Evolutionary conservation across 2,888 invertebrate species (phyloP).

Genomic region (Eristalinus aeneus): DNA sequence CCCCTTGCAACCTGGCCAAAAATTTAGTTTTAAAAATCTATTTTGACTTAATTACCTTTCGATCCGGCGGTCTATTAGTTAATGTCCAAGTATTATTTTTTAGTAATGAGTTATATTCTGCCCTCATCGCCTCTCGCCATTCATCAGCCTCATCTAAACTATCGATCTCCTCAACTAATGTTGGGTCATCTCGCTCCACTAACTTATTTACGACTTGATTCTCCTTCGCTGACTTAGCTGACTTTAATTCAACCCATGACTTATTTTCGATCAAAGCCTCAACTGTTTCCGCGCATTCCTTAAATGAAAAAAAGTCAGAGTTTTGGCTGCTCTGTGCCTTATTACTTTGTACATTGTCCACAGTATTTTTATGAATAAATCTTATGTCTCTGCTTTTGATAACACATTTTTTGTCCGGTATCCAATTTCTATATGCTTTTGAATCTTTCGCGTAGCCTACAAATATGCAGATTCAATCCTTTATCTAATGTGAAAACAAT

Average conservation of each 20-base stretch:
- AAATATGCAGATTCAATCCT: conserved; percentile 18
- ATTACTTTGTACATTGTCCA: too few species aligned
- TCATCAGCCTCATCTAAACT: neutral
- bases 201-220: too few species aligned
- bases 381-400: too few species aligned
- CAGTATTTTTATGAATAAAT: neutral
- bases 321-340: too few species aligned
- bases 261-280: neutral
- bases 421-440: neutral
- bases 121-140: conserved; percentile 18
- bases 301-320: too few species aligned
- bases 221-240: too few species aligned
- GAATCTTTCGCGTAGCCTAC: conserved; percentile 7
- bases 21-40: conserved; percentile 27
- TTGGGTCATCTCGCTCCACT: neutral
- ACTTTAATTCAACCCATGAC: too few species aligned
- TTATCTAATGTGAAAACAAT: conserved; percentile 11
- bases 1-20: conserved; percentile 3
- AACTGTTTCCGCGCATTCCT: too few species aligned
- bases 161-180: conserved; percentile 11
- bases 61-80: conserved; percentile 6
- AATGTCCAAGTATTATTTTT: conserved; percentile 21
- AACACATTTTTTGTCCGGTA: too few species aligned
- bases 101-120: conserved; percentile 8
- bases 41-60: conserved; percentile 13